Base-by-base conservation (phyloP, 2,113 vertebrate species). In the Lutjanus erythropterus region DNA sequence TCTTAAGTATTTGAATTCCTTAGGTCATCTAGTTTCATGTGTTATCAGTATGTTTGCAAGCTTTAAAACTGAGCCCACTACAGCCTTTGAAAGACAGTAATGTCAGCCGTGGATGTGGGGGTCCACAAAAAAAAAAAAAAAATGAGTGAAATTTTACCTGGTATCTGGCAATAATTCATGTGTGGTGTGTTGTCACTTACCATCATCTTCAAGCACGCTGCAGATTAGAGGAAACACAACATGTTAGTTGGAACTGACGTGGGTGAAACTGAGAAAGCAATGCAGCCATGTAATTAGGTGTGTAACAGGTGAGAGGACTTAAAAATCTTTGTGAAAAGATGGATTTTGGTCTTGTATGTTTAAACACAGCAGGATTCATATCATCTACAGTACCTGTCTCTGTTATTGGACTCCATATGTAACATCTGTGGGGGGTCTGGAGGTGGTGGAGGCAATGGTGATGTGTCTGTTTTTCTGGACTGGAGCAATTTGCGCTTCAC, bases 401-500 rank as follows among this genome's bases (percentile, higher is more conserved):
- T 71, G 18, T 58, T 42, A 19, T 76, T 59, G 39, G 68, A 68
- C 12, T 91, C 85, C 21, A 85, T 31, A 21, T 89, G 58, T 44
- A n/a, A 74, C 60, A 46, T 84, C 79, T 21, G 12, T 1, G 55
- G 82, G 6, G 85, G 84, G 67, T 88, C 86, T 14, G 93, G 92
- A 39, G 91, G 91, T 9, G 89, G 87, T 1, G 92, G 92, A 52
- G 92, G 93, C 59, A 93, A 71, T 0, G 7, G 4, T 6, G 71
- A 29, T 5, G 15, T 3, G 0, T 90, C 70, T 6, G 12, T 47
- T 66, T 75, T 84, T 75, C 50, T 84, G 44, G 76, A 42, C 15
- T 76, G 69, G 3, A 80, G 76, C 3, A 49, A 19, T 73, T 89
- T 93, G 3, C 88, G 84, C 52, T 94, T 95, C 60, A 95, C 91